phyloP scores from a whole-genome alignment of 2,113 vertebrate species.

The Pterocles gutturalis region DNA sequence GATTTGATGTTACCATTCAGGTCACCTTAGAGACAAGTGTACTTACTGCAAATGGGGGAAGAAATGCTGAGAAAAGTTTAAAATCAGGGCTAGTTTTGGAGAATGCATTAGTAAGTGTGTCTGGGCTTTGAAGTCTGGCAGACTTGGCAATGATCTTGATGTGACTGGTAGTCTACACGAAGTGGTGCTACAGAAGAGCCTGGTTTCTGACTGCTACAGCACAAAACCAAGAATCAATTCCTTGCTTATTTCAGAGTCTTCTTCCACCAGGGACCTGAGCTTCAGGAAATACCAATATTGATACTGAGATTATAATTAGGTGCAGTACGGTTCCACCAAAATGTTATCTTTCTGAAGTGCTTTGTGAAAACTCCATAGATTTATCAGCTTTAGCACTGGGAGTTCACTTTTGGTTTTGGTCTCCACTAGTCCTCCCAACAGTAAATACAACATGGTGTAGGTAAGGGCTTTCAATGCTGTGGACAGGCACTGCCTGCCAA shows the following conservation, averaged over 20 bases:
- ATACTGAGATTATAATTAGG: not conserved
- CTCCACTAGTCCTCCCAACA: not conserved
- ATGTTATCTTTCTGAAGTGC: not conserved
- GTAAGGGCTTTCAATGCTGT: not conserved
- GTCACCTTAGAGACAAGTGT: not conserved
- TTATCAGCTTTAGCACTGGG: not conserved
- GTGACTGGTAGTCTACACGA: no score
- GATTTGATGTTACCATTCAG: not conserved
- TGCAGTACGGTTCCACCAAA: not conserved
- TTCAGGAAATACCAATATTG: not conserved
- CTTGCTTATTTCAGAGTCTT: not conserved
- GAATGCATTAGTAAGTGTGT: not conserved
- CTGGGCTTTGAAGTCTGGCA: not conserved
- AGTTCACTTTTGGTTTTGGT: not conserved
- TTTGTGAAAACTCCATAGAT: not conserved
- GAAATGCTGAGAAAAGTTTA: not conserved
- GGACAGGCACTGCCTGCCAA: not conserved
- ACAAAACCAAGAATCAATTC: not conserved
- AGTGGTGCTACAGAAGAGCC: not conserved
- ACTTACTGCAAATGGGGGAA: not conserved
- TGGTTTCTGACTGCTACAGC: not conserved
- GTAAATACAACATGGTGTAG: not conserved
- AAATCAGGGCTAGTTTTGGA: not conserved
- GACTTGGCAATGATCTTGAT: not conserved
- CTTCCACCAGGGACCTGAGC: not conserved